Evolutionary conservation across 2,888 invertebrate species (phyloP), one percentile per base, ranked within the genome.

Genomic region (Tridacna gigas): DNA sequence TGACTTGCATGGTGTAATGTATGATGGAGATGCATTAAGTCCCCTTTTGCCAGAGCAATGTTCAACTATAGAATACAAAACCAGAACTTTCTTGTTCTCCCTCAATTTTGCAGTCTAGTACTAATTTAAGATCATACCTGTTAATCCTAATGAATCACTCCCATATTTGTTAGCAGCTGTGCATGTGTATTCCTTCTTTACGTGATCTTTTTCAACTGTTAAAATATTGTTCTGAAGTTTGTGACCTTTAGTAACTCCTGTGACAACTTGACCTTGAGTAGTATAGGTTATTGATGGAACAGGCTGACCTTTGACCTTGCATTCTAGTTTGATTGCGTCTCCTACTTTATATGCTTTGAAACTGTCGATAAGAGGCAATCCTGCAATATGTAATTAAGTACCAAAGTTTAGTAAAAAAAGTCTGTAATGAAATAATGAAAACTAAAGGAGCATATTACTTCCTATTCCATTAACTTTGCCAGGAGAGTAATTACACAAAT

Each of bases 251-350:
- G 80, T 15, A 20, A 67, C 28, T 20, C 71, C 77, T 73, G 75
- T 82, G 61, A 88, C 82, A 45, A 61, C 22, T 51, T 82, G 82
- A 85, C 78, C 83, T 74, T 75, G 22, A 15, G 80, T 67, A 28
- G 65, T 82, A 65, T 84, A 85, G 78, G 84, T 86, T 77, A 88
- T 78, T 28, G 66, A 47, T 11, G 88, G 86, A 48, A 45, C 9
- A 22, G 88, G 88, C 15, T 71, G 47, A 37, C 88, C 86, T 26
- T 51, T n/a, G 15, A 67, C 79, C 26, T 47, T 47, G 65, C 88
- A 86, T 60, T 71, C 66, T 37, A 88, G 45, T 45, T 73, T 80
- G 13, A 84, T 65, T 26, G 48, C n/a, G 20, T n/a, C 47, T 18
- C 37, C 79, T n/a, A 76, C 51, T 51, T 80, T 48, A 37, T 47